Evolutionary conservation across 2,113 vertebrate genomes (phyloP), one percentile per base, ranked within the genome.

Genomic region (Platysternon megacephalum): DNA sequence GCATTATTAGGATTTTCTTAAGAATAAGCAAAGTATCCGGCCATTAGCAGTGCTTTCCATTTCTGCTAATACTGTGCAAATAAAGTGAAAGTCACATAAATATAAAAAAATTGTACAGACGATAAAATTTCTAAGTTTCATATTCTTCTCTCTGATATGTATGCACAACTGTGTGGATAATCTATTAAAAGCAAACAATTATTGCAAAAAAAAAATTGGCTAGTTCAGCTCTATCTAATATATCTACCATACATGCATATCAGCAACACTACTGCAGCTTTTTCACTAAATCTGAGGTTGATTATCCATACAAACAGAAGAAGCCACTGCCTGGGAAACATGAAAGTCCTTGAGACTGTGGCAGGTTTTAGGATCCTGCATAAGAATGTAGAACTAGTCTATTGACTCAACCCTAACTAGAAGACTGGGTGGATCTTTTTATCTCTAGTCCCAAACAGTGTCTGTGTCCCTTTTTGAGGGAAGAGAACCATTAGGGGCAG

Each of bases 251-350:
- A 17, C 26, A 29, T 46, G 29, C 17, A 39, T 8, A 9, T 11
- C 28, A 51, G 35, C 48, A 11, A 13, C 0, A 0, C 42, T 0
- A 0, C 28, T 39, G 9, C n/a, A 53, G 53, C 13, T 92, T 83
- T 89, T 39, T 79, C 11, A 39, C 12, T 14, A 86, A 4, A 2
- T 9, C n/a, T 46, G 10, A 8, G 3, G 21, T 76, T n/a, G 11
- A 1, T 52, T 83, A 82, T 79, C 53, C 24, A 4, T 16, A 26
- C 24, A 32, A 21, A 68, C 65, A 68, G 65, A 68, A n/a, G 16
- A 35, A 68, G 61, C 11, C 24, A 28, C 26, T 56, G n/a, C 39
- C n/a, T 44, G 4, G 26, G 53, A 82, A 82, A 82, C 26, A 82
- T 58, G 39, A 58, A 56, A 19, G 8, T 49, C 49, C 39, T 42